These are phyloP conservation scores for Dryococelus australis DNA, from an alignment of 2,888 invertebrate species.

Conservation along the genomic window DNA sequence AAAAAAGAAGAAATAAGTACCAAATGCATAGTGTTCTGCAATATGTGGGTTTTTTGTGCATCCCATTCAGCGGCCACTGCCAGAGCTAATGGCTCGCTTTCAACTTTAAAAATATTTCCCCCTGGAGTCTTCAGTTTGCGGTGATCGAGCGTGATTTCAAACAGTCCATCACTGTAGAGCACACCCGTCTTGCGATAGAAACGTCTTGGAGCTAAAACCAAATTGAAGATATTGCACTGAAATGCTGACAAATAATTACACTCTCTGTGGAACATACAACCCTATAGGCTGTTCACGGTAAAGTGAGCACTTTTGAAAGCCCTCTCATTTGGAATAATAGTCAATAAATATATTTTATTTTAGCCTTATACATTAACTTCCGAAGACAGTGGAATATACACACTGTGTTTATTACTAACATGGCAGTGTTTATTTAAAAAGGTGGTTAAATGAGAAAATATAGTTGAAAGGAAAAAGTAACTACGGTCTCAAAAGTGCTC, in stretches of 20 bases:
- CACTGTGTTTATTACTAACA: too few relatives aligned
- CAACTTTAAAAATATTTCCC: slow-evolving; percentile 68
- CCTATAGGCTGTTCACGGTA: neutral
- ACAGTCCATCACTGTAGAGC: slow-evolving; percentile 72
- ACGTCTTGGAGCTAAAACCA: slow-evolving; percentile 64
- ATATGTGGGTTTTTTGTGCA: slow-evolving; percentile 78
- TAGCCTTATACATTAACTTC: too few relatives aligned
- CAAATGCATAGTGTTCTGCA: slow-evolving; percentile 87
- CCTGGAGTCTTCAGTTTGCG: slow-evolving; percentile 89
- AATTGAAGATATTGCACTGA: neutral
- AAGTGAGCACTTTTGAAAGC: too few relatives aligned
- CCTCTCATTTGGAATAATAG: too few relatives aligned
- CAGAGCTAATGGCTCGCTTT: slow-evolving; percentile 87
- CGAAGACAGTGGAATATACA: too few relatives aligned
- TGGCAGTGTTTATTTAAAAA: too few relatives aligned
- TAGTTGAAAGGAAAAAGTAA: too few relatives aligned
- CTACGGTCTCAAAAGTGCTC: too few relatives aligned
- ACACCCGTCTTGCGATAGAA: slow-evolving; percentile 80
- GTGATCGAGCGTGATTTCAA: slow-evolving; percentile 89
- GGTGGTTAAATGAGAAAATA: too few relatives aligned
- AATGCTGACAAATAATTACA: neutral
- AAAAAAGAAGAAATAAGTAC: slow-evolving; percentile 59
- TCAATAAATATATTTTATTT: too few relatives aligned
- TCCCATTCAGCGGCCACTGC: slow-evolving; percentile 97
- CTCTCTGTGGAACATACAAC: neutral